These are phyloP conservation scores for Pangasius larnaudii DNA, from an alignment of 2,797 vertebrate genomes.

Conservation along the genomic window DNA sequence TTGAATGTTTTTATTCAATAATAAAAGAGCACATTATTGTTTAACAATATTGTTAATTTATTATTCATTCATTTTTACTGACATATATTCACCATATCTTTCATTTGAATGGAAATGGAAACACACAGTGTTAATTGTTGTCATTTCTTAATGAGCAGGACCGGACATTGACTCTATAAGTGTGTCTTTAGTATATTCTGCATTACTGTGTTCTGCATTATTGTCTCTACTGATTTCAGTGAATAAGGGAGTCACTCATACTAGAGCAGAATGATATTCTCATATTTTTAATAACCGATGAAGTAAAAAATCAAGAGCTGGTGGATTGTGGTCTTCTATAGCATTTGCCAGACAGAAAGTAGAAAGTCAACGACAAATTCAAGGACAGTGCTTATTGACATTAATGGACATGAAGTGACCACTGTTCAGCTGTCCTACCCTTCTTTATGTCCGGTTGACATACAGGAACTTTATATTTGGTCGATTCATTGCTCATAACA, in stretches of 20 bases:
- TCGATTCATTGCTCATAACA: neutral
- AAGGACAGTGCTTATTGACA: neutral
- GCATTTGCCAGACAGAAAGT: neutral
- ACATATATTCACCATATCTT: neutral
- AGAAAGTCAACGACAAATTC: neutral
- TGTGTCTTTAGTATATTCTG: neutral
- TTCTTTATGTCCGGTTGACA: neutral
- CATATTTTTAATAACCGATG: neutral
- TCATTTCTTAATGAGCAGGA: neutral
- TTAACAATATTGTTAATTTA: neutral
- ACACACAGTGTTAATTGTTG: neutral
- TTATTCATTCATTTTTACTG: neutral
- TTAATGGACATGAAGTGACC: neutral
- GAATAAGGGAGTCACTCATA: neutral
- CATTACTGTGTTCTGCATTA: neutral
- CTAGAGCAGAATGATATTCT: neutral
- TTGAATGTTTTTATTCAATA: too few species aligned
- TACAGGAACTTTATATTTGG: neutral
- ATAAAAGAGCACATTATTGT: neutral
- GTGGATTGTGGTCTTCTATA: neutral
- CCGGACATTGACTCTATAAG: neutral
- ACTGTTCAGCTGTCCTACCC: neutral
- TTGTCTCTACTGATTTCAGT: neutral
- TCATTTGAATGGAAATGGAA: neutral
- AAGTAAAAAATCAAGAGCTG: neutral